Evolutionary conservation across 2,113 vertebrate species (phyloP).

Genomic region (Nipponia nippon): DNA sequence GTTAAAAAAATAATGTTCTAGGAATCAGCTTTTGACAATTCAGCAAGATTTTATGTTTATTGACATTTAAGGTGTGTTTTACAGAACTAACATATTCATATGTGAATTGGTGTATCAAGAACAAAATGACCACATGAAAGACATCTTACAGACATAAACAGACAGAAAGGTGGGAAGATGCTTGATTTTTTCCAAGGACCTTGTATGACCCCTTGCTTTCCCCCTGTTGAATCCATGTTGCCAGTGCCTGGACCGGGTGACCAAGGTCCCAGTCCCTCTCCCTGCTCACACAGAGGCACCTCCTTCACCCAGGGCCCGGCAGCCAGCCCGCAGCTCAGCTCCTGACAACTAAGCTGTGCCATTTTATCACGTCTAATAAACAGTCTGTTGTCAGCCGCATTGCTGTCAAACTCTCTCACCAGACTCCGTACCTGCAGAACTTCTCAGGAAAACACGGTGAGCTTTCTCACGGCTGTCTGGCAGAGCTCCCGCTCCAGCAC

Average conservation of each 20-base stretch:
- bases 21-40: background rate
- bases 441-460: background rate
- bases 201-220: background rate
- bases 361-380: background rate
- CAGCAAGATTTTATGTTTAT: background rate
- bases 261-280: background rate
- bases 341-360: background rate
- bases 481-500: background rate
- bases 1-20: background rate
- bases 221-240: rapidly evolving
- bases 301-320: background rate
- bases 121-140: background rate
- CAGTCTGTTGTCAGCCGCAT: background rate
- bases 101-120: background rate
- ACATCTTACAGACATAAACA: background rate
- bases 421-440: background rate
- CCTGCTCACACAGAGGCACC: background rate
- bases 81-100: background rate
- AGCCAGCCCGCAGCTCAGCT: background rate
- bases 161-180: background rate
- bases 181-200: background rate
- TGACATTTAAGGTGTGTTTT: background rate
- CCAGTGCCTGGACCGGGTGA: background rate
- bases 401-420: background rate
- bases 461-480: background rate